Base-by-base conservation (phyloP, 2,797 vertebrate genomes). In the Apogon hyalosoma region DNA sequence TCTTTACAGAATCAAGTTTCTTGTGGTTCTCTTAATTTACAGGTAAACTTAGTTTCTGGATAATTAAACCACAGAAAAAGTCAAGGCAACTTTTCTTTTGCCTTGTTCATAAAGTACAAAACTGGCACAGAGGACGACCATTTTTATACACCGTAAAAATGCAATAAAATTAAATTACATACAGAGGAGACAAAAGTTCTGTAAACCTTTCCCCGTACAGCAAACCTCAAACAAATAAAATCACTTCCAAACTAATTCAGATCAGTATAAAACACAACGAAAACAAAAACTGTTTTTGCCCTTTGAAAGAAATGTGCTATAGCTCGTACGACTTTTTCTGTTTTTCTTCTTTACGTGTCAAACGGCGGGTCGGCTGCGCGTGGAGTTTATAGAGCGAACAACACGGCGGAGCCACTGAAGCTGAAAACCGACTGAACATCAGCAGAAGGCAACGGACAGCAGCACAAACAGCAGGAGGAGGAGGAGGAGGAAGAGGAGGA, bases 1-100 rank as follows among this genome's bases (percentile, higher is more conserved):
- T 98, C 97, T 97, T 96, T 96, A 98, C 96, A 98, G 97, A 99
- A 98, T 98, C 98, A 96, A 96, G 94, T 96, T 97, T 96, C 94
- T 95, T 94, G 96, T 97, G 96, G 97, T 98, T 98, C 93, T 96
- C 75, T 95, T 95, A 96, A 94, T 97, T 91, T 97, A 97, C 97
- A 98, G 95, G 96, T 98, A 97, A 98, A 98, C 96, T 95, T 95
- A 95, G 94, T 96, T 96, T 87, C 74, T 95, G 94, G 94, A 96
- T 97, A 96, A 94, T 89, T 82, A 95, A 97, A 96, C 96, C 97
- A 96, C 97, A 88, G 85, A 86, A 95, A 93, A 95, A 94, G 74
- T 92, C 92, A 94, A 96, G 96, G 95, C 96, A 93, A 91, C 90
- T 92, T 42, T 90, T 89, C 90, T 91, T 90, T 89, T 93, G 94